phyloP scores from a whole-genome alignment of 2,797 vertebrate genomes.

The Rallus crepitans region DNA sequence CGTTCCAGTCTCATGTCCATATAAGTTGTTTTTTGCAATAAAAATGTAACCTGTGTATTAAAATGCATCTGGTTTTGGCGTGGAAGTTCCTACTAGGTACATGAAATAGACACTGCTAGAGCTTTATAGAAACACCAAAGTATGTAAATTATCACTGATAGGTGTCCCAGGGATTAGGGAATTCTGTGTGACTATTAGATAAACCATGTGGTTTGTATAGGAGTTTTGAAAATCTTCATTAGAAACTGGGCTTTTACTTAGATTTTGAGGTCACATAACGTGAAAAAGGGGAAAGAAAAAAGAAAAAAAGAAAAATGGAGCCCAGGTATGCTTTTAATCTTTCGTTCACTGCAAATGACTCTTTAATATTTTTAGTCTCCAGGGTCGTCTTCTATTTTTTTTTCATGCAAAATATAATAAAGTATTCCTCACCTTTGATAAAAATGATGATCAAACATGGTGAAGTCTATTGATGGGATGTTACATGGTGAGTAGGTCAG shows the following conservation, averaged over 20 bases:
- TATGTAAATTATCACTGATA: not conserved
- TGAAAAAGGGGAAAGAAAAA: not conserved
- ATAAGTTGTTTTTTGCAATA: not conserved
- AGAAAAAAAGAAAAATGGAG: too few relatives aligned
- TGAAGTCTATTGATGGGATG: not conserved
- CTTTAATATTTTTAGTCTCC: not conserved
- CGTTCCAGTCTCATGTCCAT: not conserved
- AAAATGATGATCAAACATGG: not conserved
- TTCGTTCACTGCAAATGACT: not conserved
- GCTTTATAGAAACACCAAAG: not conserved
- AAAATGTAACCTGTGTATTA: not conserved
- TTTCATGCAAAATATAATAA: not conserved
- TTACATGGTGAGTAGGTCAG: not conserved
- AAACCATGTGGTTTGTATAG: not conserved
- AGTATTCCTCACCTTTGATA: not conserved
- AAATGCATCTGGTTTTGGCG: not conserved
- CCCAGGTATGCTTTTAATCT: not conserved
- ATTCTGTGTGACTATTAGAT: not conserved
- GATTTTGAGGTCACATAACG: not conserved
- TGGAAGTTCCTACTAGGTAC: not conserved
- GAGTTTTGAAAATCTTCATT: not conserved
- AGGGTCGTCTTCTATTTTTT: too few relatives aligned
- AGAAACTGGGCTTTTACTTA: not conserved
- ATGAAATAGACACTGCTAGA: rapidly evolving
- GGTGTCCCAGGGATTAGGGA: not conserved